These are phyloP conservation scores for Telenomus remus DNA, from an alignment of 1,140 invertebrate species.

Conservation along the genomic window DNA sequence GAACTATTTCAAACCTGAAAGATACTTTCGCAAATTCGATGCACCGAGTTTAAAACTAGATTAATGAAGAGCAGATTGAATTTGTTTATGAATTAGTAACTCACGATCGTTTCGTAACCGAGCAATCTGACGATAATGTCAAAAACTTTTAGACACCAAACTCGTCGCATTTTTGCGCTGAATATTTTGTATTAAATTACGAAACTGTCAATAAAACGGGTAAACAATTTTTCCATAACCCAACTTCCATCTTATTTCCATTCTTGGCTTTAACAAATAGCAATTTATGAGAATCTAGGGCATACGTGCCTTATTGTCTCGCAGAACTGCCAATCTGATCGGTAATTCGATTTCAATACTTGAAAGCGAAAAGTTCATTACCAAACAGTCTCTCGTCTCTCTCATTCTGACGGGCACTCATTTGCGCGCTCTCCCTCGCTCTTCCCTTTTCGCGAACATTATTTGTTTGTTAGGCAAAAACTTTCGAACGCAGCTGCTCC, in stretches of 20 bases:
- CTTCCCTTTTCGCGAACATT: conserved; percentile 15
- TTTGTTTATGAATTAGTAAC: too few species aligned
- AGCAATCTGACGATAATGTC: too few species aligned
- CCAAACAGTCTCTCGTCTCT: not conserved
- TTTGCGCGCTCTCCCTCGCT: not conserved
- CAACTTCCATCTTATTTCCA: conserved; percentile 28
- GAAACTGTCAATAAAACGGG: not conserved
- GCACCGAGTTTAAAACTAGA: too few species aligned
- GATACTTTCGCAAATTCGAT: too few species aligned
- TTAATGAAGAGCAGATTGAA: too few species aligned
- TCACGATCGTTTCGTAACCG: too few species aligned
- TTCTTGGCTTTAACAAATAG: conserved; percentile 31
- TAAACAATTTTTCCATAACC: conserved; percentile 13
- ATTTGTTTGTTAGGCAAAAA: conserved; percentile 27
- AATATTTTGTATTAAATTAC: not conserved
- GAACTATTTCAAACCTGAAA: too few species aligned
- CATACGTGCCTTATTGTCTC: conserved; percentile 42
- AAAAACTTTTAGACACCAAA: too few species aligned
- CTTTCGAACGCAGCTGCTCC: conserved; percentile 1
- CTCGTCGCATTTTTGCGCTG: too few species aligned
- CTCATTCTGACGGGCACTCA: too few species aligned
- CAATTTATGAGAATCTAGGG: conserved; percentile 38
- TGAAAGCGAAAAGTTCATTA: conserved; percentile 43
- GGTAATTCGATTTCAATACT: conserved; percentile 38
- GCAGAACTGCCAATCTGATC: conserved; percentile 40